phyloP scores from a whole-genome alignment of 2,888 invertebrate genomes.

The Minunthozetes semirufus region DNA sequence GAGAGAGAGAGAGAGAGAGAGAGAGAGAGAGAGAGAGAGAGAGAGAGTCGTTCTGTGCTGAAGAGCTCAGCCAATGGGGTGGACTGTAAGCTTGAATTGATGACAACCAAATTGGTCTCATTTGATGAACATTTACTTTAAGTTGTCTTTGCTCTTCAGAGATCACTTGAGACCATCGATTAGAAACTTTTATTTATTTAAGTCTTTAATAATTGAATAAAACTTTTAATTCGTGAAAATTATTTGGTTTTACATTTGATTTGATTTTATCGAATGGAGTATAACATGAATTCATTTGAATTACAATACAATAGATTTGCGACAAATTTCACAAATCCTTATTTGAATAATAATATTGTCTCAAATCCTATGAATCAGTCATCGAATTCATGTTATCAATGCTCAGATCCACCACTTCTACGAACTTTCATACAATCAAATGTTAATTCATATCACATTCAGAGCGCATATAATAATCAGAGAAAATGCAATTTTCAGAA shows the following conservation, averaged over 20 bases:
- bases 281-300: slow-evolving; percentile 16
- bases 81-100: slow-evolving; percentile 6
- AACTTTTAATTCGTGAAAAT: not conserved
- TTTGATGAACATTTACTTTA: slow-evolving; percentile 2
- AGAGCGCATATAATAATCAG: not conserved
- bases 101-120: slow-evolving; percentile 19
- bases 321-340: not conserved
- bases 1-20: slow-evolving; percentile 12
- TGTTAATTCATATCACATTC: slow-evolving; percentile 11
- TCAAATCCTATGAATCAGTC: not conserved
- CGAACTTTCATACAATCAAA: not conserved
- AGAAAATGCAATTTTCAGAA: slow-evolving; percentile 1
- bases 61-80: slow-evolving; percentile 1
- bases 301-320: slow-evolving; percentile 13
- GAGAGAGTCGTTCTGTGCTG: not conserved
- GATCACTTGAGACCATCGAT: not conserved
- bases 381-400: not conserved
- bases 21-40: slow-evolving; percentile 12
- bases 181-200: no score
- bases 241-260: not conserved
- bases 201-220: no score
- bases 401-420: not conserved
- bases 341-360: not conserved
- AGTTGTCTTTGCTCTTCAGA: not conserved
- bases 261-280: not conserved